These are phyloP conservation scores for Drosophila monieri DNA, from an alignment of 2,888 invertebrate species.

Conservation along the genomic window DNA sequence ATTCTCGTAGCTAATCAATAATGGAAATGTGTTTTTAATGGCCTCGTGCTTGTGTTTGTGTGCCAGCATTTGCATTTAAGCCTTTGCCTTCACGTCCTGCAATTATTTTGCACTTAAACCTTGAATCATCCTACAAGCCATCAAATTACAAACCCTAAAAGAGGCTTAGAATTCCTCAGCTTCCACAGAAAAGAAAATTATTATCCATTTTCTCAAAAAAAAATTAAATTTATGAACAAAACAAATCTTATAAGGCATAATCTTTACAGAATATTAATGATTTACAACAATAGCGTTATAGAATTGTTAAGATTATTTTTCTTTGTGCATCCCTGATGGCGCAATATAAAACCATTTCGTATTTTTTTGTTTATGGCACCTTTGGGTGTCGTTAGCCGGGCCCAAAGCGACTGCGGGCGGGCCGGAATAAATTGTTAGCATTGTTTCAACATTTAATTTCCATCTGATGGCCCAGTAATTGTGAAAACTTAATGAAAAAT, in stretches of 20 bases:
- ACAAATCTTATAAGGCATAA: too few species aligned
- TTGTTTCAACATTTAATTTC: constrained; percentile 51
- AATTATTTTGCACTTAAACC: constrained; percentile 70
- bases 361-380: constrained; percentile 64
- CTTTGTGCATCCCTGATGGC: constrained; percentile 15
- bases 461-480: constrained; percentile 51
- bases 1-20: constrained; percentile 64
- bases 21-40: constrained; percentile 62
- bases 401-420: constrained; percentile 19
- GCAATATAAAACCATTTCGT: constrained; percentile 43
- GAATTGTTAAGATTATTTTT: neutral
- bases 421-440: constrained; percentile 41
- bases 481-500: constrained; percentile 52
- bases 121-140: constrained; percentile 51
- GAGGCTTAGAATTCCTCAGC: neutral
- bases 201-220: neutral
- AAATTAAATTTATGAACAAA: too few species aligned
- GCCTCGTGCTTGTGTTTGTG: constrained; percentile 31
- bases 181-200: neutral
- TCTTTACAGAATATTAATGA: neutral
- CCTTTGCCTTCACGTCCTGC: constrained; percentile 34
- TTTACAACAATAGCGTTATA: neutral
- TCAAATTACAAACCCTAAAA: constrained; percentile 43
- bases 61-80: constrained; percentile 31
- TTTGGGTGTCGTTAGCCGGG: constrained; percentile 68